phyloP scores from a whole-genome alignment of 2,113 vertebrate genomes.

The Dasypus novemcinctus region DNA sequence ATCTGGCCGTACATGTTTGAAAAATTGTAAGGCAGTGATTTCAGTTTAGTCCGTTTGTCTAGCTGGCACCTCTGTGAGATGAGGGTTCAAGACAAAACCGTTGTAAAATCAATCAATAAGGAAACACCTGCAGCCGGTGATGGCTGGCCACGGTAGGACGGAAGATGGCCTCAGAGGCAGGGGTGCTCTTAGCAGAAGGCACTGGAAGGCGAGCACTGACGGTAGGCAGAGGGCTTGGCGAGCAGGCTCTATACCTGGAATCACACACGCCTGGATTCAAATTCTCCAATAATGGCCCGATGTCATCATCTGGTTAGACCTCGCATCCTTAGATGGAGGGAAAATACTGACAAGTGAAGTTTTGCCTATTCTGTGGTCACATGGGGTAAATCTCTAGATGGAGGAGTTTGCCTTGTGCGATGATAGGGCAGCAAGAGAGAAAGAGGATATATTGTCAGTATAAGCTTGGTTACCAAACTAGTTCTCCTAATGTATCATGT shows the following conservation, averaged over 20 bases:
- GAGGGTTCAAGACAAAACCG: slow-evolving; percentile 64
- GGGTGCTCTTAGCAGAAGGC: background rate
- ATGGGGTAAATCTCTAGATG: background rate
- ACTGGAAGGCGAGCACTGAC: background rate
- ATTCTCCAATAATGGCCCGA: background rate
- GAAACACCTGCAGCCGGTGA: slow-evolving; percentile 64
- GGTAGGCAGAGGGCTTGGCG: background rate
- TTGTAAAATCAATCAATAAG: slow-evolving; percentile 66
- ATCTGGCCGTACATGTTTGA: slow-evolving; percentile 39
- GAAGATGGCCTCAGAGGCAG: slow-evolving; percentile 11
- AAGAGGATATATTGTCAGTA: background rate
- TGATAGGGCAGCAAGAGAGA: background rate
- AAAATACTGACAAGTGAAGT: background rate
- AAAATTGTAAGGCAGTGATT: slow-evolving; percentile 74
- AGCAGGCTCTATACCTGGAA: background rate
- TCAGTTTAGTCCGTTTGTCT: slow-evolving; percentile 65
- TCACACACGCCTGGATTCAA: background rate
- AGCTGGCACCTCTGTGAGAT: slow-evolving; percentile 60
- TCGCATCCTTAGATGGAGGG: background rate
- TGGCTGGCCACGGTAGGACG: background rate
- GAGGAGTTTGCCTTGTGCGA: background rate
- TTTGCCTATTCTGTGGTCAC: background rate
- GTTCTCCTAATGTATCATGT: background rate
- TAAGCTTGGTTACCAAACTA: background rate
- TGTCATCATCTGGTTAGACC: background rate